Percentiles rank a stretch among this genome's conserved stretches.
Evolutionary conservation across 2,888 invertebrate species (phyloP).

Genomic region (Caenorhabditis sulstoni): DNA sequence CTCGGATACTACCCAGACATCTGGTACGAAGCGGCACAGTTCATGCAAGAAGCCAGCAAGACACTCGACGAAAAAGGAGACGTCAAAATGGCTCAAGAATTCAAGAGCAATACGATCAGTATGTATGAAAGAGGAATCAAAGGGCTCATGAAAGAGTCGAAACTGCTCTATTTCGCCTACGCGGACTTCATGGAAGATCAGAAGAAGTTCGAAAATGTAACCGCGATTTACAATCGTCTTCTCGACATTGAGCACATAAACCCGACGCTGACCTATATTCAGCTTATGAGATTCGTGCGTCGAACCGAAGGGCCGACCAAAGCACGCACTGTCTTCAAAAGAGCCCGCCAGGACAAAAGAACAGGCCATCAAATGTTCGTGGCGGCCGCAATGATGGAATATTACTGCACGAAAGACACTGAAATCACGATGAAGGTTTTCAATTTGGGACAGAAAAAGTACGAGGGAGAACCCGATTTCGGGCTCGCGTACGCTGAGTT

Average conservation of each 20-base stretch:
- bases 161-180: constrained; percentile 96
- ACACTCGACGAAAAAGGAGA: constrained; percentile 87
- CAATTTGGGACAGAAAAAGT: constrained; percentile 96
- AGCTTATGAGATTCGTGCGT: constrained; percentile 98
- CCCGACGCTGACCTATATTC: constrained; percentile 96
- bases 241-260: constrained; percentile 92
- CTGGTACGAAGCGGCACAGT: constrained; percentile 98
- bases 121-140: constrained; percentile 95
- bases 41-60: constrained; percentile 94
- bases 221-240: constrained; percentile 94
- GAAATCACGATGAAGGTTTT: constrained; percentile 97
- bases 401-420: constrained; percentile 92
- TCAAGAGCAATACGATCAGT: constrained; percentile 70
- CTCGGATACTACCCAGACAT: constrained; percentile 98
- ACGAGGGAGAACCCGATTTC: constrained; percentile 94
- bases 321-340: constrained; percentile 93
- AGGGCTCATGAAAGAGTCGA: constrained; percentile 91
- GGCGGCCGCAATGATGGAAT: constrained; percentile 98
- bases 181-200: constrained; percentile 93
- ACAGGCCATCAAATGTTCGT: constrained; percentile 95
- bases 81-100: constrained; percentile 67
- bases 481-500: constrained; percentile 97
- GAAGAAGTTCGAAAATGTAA: constrained; percentile 95
- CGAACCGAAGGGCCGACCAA: constrained; percentile 98
- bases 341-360: constrained; percentile 91